Base-by-base conservation (phyloP, 2,888 invertebrate genomes). In the Rosalia funebris region DNA sequence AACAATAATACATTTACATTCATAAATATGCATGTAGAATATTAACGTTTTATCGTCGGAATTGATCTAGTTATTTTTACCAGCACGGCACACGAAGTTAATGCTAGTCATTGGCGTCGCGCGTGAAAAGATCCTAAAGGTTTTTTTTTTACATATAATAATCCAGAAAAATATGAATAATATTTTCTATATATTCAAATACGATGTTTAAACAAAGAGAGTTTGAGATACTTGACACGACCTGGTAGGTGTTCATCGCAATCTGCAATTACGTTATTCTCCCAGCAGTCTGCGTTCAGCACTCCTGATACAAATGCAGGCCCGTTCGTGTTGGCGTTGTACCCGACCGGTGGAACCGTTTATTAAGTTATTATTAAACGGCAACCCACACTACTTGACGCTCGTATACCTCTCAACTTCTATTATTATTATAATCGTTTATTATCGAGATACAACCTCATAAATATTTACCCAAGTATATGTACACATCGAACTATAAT, bases 331-430 rank as follows among this genome's bases (percentile, higher is more conserved):
- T 65, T 45, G 58, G 58, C 56, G 60, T 60, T 37, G 34, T 54
- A 52, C 47, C 32, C 60, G 60, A 48, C 62, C 60, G 52, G 42
- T 53, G 62, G 48, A 59, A 57, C 46, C 57, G 64, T 56, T 65
- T 65, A 68, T 68, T 68, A 66, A 68, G 65, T 68, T 65, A 68
- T 68, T 66, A 68, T 68, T 68, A 68, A 68, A 68, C 57, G 47
- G 63, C 62, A 57, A 39, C 66, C 66, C 66, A 66, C 68, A 64
- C 46, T 50, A 20, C 37, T 50, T 25, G 34, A 20, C 48, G 48
- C 36, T 37, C 48, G 37, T 25, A 42, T 32, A 53, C 52, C 31
- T 31, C 32, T 31, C 41, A 16, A 32, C 42, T 53, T 42, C 32
- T 14, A 50, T 41, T 53, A 53, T 50, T 53, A 39, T 39, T 50